These are phyloP conservation scores for Hypotaenidia philippensis DNA, from an alignment of 2,797 vertebrate species.

Conservation along the genomic window DNA sequence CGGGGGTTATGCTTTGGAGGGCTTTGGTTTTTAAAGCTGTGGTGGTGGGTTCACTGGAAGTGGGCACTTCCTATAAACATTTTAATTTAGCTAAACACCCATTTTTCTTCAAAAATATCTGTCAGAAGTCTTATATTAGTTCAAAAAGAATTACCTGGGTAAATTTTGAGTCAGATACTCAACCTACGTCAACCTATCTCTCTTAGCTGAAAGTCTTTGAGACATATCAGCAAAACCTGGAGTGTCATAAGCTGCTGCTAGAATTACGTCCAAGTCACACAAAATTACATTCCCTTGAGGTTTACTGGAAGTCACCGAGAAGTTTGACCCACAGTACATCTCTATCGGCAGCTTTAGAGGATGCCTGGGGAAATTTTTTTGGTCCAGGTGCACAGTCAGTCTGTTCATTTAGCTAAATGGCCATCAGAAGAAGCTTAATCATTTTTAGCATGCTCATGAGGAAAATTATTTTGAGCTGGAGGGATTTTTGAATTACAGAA, in stretches of 20 bases:
- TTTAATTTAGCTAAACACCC: neutral
- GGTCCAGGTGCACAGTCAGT: neutral
- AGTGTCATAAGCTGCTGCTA: neutral
- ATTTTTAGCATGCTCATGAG: neutral
- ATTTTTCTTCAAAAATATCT: neutral
- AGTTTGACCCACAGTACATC: neutral
- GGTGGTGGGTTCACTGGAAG: neutral
- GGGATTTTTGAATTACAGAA: neutral
- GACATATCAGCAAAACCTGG: neutral
- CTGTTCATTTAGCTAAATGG: neutral
- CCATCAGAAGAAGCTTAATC: neutral
- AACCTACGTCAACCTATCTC: accelerated
- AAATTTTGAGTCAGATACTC: neutral
- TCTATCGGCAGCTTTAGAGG: neutral
- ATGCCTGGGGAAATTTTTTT: neutral
- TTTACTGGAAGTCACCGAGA: neutral
- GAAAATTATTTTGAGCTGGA: neutral
- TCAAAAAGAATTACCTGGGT: neutral
- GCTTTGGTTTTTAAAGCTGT: neutral
- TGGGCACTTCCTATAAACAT: neutral
- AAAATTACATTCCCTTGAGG: neutral
- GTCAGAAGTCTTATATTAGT: neutral
- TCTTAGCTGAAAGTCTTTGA: neutral
- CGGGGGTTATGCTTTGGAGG: neutral
- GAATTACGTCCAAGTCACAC: neutral